Percentiles rank a stretch among this genome's conserved stretches.
Conservation (phyloP, 2,113 vertebrate species). For the Collichthys lucidus region DNA sequence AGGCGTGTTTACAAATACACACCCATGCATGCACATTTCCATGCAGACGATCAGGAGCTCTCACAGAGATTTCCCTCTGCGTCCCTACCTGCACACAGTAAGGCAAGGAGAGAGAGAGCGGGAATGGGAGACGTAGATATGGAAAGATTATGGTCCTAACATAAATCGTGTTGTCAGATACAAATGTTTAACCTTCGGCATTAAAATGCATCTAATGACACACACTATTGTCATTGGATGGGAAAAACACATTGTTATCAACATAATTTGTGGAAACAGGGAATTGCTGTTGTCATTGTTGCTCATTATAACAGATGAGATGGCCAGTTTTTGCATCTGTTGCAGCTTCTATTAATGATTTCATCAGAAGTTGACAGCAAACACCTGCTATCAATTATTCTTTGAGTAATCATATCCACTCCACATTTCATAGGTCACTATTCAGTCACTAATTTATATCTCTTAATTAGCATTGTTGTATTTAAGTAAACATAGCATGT, state of each 20-base stretch:
- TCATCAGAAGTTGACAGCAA: conserved; percentile 33
- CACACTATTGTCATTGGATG: background rate
- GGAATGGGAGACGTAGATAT: too few species aligned
- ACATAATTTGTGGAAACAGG: background rate
- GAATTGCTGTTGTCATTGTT: background rate
- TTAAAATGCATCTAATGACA: conserved; percentile 9
- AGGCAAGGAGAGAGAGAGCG: too few species aligned
- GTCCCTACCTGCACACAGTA: background rate
- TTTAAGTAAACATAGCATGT: background rate
- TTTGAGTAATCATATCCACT: background rate
- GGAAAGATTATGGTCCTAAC: conserved; percentile 41
- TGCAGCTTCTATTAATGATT: conserved; percentile 38
- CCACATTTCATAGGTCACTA: conserved; percentile 13
- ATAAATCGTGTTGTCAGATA: background rate
- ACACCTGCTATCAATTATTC: conserved; percentile 22
- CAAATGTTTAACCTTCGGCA: background rate
- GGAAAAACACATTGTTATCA: background rate
- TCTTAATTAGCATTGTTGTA: background rate
- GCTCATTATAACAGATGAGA: conserved; percentile 2
- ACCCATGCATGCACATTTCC: conserved; percentile 6
- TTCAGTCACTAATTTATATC: background rate
- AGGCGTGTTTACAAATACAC: conserved; percentile 1
- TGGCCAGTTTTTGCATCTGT: conserved; percentile 29
- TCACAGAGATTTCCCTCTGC: conserved; percentile 30
- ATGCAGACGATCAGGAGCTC: conserved; percentile 21